Conservation (phyloP, 2,888 invertebrate species). For the Hyposoter dolosus region DNA sequence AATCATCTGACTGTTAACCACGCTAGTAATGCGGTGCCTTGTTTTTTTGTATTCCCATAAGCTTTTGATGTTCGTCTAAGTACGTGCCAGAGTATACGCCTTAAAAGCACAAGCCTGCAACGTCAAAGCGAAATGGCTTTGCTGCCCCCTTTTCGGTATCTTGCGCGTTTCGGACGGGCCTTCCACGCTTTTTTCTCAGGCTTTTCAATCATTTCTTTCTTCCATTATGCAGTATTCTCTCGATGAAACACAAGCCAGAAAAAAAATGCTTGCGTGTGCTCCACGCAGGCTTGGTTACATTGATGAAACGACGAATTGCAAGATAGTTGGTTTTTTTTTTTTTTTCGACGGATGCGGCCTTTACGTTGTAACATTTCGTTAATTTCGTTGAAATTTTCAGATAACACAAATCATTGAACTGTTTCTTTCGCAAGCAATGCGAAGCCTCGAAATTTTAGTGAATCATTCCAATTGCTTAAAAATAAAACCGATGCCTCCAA, state of each 20-base stretch:
- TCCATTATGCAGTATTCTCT: not conserved
- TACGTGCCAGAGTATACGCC: slow-evolving; percentile 50
- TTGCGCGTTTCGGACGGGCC: slow-evolving; percentile 22
- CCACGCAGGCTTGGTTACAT: not conserved
- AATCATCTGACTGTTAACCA: slow-evolving; percentile 56
- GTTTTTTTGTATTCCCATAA: slow-evolving; percentile 11
- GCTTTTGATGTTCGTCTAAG: slow-evolving; percentile 63
- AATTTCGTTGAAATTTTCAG: not conserved
- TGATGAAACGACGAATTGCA: not conserved
- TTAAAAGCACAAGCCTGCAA: slow-evolving; percentile 43
- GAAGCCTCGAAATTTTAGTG: not conserved
- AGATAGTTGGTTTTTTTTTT: not conserved
- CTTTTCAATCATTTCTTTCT: slow-evolving; percentile 41
- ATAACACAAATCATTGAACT: not conserved
- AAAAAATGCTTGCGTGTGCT: not conserved
- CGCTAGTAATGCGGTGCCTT: slow-evolving; percentile 24
- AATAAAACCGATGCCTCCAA: too few relatives aligned
- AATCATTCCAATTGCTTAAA: too few relatives aligned
- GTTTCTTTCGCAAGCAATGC: not conserved
- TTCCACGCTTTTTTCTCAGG: slow-evolving; percentile 30
- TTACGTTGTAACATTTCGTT: too few relatives aligned
- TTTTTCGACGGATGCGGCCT: not conserved
- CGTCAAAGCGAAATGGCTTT: slow-evolving; percentile 50
- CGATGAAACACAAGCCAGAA: slow-evolving; percentile 13
- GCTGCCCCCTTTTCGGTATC: slow-evolving; percentile 24